Percentiles rank a stretch among this genome's conserved stretches.
phyloP scores from a whole-genome alignment of 1,140 invertebrate species.

The Riptortus pedestris region DNA sequence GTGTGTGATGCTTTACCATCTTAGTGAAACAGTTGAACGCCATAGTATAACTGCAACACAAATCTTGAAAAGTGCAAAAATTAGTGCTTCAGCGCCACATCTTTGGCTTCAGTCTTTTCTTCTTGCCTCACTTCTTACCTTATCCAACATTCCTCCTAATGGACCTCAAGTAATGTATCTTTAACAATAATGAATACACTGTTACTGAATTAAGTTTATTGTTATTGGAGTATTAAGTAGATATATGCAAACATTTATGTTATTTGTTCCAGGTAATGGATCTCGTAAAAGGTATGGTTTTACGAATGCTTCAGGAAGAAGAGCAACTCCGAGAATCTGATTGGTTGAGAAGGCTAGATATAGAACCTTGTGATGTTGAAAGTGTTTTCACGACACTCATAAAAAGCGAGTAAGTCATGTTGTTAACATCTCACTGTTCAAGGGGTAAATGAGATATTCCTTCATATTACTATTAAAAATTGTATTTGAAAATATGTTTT shows the following conservation, averaged over 20 bases:
- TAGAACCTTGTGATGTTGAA: constrained; percentile 36
- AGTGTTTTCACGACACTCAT: constrained; percentile 40
- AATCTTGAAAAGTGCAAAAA: constrained; percentile 43
- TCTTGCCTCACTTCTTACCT: constrained; percentile 41
- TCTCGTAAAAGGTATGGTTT: constrained; percentile 40
- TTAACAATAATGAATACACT: not conserved
- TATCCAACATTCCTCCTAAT: constrained; percentile 39
- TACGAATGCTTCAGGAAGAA: constrained; percentile 40
- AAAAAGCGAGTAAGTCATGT: constrained; percentile 40
- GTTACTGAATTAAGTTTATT: not conserved
- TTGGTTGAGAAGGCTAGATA: constrained; percentile 43
- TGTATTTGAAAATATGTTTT: too few species aligned
- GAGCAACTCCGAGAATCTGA: constrained; percentile 39
- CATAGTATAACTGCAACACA: constrained; percentile 42
- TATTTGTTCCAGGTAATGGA: constrained; percentile 37
- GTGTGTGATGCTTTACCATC: constrained; percentile 46
- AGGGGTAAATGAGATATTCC: too few species aligned
- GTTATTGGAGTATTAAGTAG: not conserved
- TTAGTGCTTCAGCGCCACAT: constrained; percentile 40
- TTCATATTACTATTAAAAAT: too few species aligned
- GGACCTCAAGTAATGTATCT: constrained; percentile 38
- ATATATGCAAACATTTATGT: not conserved
- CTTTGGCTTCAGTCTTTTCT: constrained; percentile 45
- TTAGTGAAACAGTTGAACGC: constrained; percentile 41
- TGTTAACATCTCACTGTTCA: too few species aligned